These are phyloP conservation scores for Thysanoteuthis rhombus DNA, from an alignment of 2,888 invertebrate species.

Conservation along the genomic window DNA sequence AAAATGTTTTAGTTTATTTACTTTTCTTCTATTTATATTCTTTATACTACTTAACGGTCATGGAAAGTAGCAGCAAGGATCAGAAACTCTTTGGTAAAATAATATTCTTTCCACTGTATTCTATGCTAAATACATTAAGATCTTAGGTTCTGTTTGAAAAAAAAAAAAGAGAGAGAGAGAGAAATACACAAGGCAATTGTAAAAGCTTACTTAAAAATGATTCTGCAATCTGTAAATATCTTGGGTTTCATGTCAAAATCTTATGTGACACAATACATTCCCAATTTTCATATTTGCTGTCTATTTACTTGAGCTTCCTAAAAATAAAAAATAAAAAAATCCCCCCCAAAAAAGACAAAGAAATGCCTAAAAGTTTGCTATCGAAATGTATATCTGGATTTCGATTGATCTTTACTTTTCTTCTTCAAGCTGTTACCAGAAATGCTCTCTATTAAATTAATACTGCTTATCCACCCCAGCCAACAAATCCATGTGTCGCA, in stretches of 20 bases:
- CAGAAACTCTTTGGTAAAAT: not conserved
- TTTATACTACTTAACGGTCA: not conserved
- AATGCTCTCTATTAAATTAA: constrained; percentile 12
- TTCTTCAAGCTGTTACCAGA: constrained; percentile 12
- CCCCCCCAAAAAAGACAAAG: too few species aligned
- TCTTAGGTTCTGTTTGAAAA: not conserved
- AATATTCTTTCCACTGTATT: constrained; percentile 12
- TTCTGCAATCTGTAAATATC: constrained; percentile 12
- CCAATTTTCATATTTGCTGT: not conserved
- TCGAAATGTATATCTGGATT: not conserved
- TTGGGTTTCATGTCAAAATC: constrained; percentile 12
- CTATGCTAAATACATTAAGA: not conserved
- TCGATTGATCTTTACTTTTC: not conserved
- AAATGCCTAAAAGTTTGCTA: not conserved
- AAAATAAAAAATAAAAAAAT: not conserved
- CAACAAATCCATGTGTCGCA: constrained; percentile 12
- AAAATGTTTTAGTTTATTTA: not conserved
- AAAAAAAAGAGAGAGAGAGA: not conserved
- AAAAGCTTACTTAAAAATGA: not conserved
- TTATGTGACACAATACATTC: constrained; percentile 12
- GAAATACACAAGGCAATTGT: too few species aligned
- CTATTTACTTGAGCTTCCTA: not conserved
- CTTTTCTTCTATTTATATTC: constrained; percentile 12
- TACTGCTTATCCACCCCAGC: constrained; percentile 12
- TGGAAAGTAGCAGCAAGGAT: not conserved